Conservation (phyloP, 1,140 invertebrate genomes). For the Atta colombica region DNA sequence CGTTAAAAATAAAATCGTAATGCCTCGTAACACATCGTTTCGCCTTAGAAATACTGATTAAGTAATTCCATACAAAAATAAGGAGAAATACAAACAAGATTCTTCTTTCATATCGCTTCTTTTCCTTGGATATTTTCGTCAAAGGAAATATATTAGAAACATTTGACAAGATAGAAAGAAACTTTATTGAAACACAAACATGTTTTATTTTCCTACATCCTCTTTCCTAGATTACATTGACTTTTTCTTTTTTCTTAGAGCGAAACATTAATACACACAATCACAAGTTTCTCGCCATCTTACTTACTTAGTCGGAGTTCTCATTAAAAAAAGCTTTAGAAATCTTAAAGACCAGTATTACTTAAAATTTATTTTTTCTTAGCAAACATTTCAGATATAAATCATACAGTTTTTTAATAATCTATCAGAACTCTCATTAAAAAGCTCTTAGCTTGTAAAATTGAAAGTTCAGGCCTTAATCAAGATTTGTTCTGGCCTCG, state of each 20-base stretch:
- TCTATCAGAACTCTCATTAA: not conserved
- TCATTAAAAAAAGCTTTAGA: not conserved
- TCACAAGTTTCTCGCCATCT: not conserved
- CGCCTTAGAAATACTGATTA: not conserved
- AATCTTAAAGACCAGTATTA: not conserved
- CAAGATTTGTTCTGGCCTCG: not conserved
- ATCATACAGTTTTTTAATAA: not conserved
- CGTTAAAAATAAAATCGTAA: too few species aligned
- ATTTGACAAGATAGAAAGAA: not conserved
- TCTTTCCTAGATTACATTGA: not conserved
- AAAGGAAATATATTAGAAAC: not conserved
- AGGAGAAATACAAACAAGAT: not conserved
- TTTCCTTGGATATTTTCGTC: not conserved
- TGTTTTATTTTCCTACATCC: not conserved
- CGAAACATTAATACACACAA: not conserved
- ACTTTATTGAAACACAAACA: constrained; percentile 3
- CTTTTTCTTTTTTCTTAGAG: not conserved
- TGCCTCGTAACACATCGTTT: too few species aligned
- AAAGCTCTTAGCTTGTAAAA: not conserved
- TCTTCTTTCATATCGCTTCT: not conserved
- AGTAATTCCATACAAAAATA: not conserved
- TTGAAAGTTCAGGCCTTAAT: not conserved
- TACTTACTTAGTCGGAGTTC: not conserved
- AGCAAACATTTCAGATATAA: not conserved
- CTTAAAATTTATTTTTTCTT: not conserved